These are phyloP conservation scores for Sebastes trivittatus DNA, from an alignment of 2,797 vertebrate species.

Conservation along the genomic window DNA sequence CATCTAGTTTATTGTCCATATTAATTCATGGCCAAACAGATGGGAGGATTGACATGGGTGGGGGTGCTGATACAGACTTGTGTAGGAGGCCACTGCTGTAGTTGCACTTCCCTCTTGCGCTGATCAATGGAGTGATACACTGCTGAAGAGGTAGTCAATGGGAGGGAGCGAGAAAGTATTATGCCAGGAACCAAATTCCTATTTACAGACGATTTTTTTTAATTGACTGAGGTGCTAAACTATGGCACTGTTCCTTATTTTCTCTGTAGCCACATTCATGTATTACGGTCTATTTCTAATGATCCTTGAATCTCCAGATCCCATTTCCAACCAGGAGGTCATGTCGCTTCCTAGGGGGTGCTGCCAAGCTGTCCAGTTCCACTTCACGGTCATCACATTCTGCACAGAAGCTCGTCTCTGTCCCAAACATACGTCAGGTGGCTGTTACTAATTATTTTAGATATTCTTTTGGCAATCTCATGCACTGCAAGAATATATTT, in stretches of 20 bases:
- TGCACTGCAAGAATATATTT: background rate
- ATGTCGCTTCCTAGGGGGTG: constrained; percentile 36
- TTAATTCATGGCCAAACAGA: constrained; percentile 48
- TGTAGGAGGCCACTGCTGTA: constrained; percentile 28
- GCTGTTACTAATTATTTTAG: constrained; percentile 25
- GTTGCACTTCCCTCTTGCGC: background rate
- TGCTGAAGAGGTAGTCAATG: background rate
- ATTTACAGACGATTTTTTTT: background rate
- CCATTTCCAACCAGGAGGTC: constrained; percentile 19
- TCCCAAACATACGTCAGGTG: constrained; percentile 29
- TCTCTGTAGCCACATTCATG: constrained; percentile 19
- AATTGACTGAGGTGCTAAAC: background rate
- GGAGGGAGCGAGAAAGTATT: background rate
- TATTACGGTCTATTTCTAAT: constrained; percentile 34
- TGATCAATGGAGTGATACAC: constrained; percentile 29
- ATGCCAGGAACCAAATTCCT: background rate
- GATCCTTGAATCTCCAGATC: constrained; percentile 52
- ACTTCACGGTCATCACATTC: constrained; percentile 41
- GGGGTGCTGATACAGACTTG: constrained; percentile 13
- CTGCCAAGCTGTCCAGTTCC: constrained; percentile 49
- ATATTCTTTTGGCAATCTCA: constrained; percentile 20
- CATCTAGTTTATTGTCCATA: constrained; percentile 22
- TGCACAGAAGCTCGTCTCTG: constrained; percentile 13
- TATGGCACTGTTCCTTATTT: background rate
- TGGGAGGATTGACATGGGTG: constrained; percentile 38